Percentiles rank a stretch among this genome's conserved stretches.
These are phyloP conservation scores for Chrysolina oricalcia DNA, from an alignment of 2,888 invertebrate genomes.

Conservation along the genomic window DNA sequence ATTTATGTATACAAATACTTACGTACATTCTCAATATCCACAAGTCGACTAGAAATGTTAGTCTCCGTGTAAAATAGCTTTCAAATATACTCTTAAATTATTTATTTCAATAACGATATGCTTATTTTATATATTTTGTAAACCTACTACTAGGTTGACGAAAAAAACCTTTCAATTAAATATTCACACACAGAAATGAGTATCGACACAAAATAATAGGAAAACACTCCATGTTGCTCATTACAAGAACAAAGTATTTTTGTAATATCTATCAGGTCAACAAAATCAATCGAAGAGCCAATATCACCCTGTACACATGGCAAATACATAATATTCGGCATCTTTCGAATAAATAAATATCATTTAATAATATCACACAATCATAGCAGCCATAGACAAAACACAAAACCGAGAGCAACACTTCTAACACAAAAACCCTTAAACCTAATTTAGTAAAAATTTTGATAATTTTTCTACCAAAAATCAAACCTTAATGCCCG, in stretches of 20 bases:
- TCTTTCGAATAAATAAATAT: conserved; percentile 48
- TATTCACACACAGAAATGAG: conserved; percentile 5
- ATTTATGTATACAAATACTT: conserved; percentile 32
- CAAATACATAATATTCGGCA: conserved; percentile 21
- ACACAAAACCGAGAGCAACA: conserved; percentile 47
- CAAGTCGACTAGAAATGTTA: conserved; percentile 52
- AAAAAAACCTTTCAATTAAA: not conserved
- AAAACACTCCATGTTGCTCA: conserved; percentile 21
- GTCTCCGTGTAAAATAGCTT: conserved; percentile 49
- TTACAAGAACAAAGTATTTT: not conserved
- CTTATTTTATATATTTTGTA: conserved; percentile 54
- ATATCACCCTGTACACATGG: conserved; percentile 25
- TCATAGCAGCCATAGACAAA: conserved; percentile 47
- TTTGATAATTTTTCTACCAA: conserved; percentile 38
- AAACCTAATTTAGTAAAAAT: conserved; percentile 44
- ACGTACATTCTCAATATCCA: conserved; percentile 38
- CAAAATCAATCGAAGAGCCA: conserved; percentile 3
- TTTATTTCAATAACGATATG: conserved; percentile 59
- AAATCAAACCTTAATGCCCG: conserved; percentile 48
- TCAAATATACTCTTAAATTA: conserved; percentile 49
- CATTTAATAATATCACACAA: conserved; percentile 56
- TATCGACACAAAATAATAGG: not conserved
- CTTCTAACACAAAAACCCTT: conserved; percentile 35
- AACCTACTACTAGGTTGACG: conserved; percentile 11
- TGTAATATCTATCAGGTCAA: not conserved